These are phyloP conservation scores for Leptopterna dolabrata DNA, from an alignment of 2,888 invertebrate species.

Conservation along the genomic window DNA sequence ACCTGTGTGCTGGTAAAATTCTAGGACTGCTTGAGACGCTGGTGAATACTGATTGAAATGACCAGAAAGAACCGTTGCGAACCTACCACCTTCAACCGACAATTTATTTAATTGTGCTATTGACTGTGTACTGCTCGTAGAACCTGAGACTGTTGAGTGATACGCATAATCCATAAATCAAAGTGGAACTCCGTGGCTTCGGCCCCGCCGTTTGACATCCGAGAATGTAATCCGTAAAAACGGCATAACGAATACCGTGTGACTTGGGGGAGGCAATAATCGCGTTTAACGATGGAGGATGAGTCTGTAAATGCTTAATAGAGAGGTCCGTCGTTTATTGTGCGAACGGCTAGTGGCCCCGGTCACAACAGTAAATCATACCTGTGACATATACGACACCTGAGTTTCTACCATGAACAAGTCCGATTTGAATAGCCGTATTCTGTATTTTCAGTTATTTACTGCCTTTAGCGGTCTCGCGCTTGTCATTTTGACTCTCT, in stretches of 20 bases:
- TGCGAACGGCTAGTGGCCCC: constrained; percentile 27
- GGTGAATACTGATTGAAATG: too few species aligned
- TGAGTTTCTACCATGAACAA: constrained; percentile 15
- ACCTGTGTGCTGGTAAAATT: too few species aligned
- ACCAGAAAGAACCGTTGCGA: too few species aligned
- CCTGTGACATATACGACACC: constrained; percentile 31
- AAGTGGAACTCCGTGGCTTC: neutral
- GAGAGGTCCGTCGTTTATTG: constrained; percentile 33
- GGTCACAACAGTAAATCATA: constrained; percentile 46
- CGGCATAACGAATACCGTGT: constrained; percentile 11
- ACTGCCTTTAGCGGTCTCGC: constrained; percentile 21
- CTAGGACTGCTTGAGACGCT: too few species aligned
- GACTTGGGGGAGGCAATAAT: constrained; percentile 20
- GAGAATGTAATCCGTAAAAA: constrained; percentile 11
- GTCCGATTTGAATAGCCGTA: constrained; percentile 36
- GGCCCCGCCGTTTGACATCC: neutral
- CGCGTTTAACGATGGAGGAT: constrained; percentile 32
- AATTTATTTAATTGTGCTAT: neutral
- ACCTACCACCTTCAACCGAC: too few species aligned
- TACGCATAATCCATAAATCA: neutral
- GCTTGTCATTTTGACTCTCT: neutral
- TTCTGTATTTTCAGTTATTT: constrained; percentile 41
- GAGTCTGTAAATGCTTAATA: constrained; percentile 36
- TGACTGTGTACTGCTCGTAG: neutral
- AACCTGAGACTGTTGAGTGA: neutral